Evolutionary conservation across 2,113 vertebrate species (phyloP).

Genomic region (Tenebrosternarchus preto): DNA sequence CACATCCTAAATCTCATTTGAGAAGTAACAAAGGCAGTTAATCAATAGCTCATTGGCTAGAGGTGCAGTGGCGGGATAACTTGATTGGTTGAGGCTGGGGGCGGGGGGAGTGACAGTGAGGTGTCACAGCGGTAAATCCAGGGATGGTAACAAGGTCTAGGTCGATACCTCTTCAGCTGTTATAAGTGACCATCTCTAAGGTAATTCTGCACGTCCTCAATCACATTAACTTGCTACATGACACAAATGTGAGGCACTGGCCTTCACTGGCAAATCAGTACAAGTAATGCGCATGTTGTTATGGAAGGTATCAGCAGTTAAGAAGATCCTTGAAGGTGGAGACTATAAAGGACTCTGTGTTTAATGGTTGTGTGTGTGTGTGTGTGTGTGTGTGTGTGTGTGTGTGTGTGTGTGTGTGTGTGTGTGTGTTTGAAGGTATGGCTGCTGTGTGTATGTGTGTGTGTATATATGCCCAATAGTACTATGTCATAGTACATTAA

Average conservation of each 20-base stretch:
- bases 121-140: slow-evolving; percentile 49
- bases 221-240: slow-evolving; percentile 23
- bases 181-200: slow-evolving; percentile 50
- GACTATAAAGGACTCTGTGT: not conserved
- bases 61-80: slow-evolving; percentile 23
- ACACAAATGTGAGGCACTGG: slow-evolving; percentile 4
- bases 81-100: slow-evolving; percentile 45
- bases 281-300: not conserved
- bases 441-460: too few relatives aligned
- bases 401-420: not conserved
- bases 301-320: slow-evolving; percentile 8
- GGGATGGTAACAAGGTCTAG: slow-evolving; percentile 21
- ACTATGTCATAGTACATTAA: too few relatives aligned
- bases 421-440: too few relatives aligned
- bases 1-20: slow-evolving; percentile 44
- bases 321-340: slow-evolving; percentile 1
- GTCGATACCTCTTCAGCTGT: slow-evolving; percentile 48
- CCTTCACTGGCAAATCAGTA: not conserved
- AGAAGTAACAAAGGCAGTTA: slow-evolving; percentile 54
- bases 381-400: too few relatives aligned
- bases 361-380: not conserved
- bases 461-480: too few relatives aligned
- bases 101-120: slow-evolving; percentile 41
- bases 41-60: slow-evolving; percentile 54
- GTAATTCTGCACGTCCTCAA: slow-evolving; percentile 15